A percentile compares a stretch with the other conserved stretches of the same genome.
Evolutionary conservation across 2,888 invertebrate genomes (phyloP).

Genomic region (Venusia cambrica): DNA sequence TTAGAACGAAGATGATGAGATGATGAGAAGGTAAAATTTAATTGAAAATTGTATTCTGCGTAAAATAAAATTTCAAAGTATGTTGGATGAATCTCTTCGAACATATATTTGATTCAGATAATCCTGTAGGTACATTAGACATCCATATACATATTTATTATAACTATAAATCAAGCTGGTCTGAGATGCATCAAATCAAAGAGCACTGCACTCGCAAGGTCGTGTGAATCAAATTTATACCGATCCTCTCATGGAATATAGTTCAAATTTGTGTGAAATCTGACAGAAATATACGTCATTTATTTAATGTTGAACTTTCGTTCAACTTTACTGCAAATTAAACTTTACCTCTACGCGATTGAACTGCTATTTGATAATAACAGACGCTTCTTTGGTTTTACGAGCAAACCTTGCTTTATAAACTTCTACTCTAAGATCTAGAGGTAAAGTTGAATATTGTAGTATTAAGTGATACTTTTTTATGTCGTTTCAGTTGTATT

Average conservation of each 20-base stretch:
- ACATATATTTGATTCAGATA: conserved; percentile 53
- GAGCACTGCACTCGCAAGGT: conserved; percentile 65
- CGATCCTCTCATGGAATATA: conserved; percentile 12
- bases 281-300: conserved; percentile 31
- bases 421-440: conserved; percentile 30
- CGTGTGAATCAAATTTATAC: conserved; percentile 28
- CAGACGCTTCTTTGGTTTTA: conserved; percentile 47
- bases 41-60: too few relatives aligned
- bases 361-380: conserved; percentile 50
- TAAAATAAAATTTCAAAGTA: too few relatives aligned
- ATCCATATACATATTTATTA: conserved; percentile 77
- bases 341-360: conserved; percentile 45
- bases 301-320: conserved; percentile 28
- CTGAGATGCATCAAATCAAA: conserved; percentile 71
- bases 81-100: conserved; percentile 10
- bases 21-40: too few relatives aligned
- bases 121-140: conserved; percentile 74
- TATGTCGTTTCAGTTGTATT: conserved; percentile 38
- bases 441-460: conserved; percentile 27
- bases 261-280: conserved; percentile 17
- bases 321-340: conserved; percentile 44
- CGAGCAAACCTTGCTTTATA: conserved; percentile 26
- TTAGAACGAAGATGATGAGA: too few relatives aligned
- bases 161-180: conserved; percentile 75
- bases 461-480: conserved; percentile 17